Evolutionary conservation across 2,797 vertebrate genomes (phyloP), one percentile per base, ranked within the genome.

Genomic region (Molossus alvarezi): DNA sequence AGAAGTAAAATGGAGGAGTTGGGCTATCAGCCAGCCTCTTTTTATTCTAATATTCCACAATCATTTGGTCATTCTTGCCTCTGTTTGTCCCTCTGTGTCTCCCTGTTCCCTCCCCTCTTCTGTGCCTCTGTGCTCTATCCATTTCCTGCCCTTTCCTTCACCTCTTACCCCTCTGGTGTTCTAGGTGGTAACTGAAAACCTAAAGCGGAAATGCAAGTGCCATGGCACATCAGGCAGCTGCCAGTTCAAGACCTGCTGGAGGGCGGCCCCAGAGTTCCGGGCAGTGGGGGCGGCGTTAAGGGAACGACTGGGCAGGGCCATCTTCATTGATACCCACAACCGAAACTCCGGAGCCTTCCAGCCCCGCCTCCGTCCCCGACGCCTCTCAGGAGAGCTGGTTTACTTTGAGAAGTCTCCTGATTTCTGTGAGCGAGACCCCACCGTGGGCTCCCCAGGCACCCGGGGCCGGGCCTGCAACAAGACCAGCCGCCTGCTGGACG

Each of bases 161-260:
- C 48, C 62, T 64, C 72, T 84, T 15, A 41, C 37, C 51, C 3
- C 29, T 58, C 89, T 83, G 60, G 65, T 85, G 55, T 72, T 95
- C 45, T 98, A 99, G 99, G 98, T 99, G 97, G 99, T 99, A 95
- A 99, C 98, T 17, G 99, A 99, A 98, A 99, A 99, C 98, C 99
- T 99, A 98, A 99, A 99, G 97, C 99, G 99, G 97, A 99, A 99
- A 97, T 99, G 99, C 97, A 99, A 99, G 97, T 99, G 99, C 96
- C 99, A 99, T 0, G 99, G 99, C 84, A 99, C 99, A 0, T 99
- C 99, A 2, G 99, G 99, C 95, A 99, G 99, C 98, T 99, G 99
- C 97, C 99, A 99, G 98, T 99, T 99, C 96, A 99, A 99, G 98
- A 99, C 99, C 25, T 99, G 99, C 98, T 99, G 99, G 99, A 98